A percentile compares a stretch with the other conserved stretches of the same genome.
These are phyloP conservation scores for Chiridota heheva DNA, from an alignment of 35 echinoderm and acorn worm genomes.

Conservation along the genomic window DNA sequence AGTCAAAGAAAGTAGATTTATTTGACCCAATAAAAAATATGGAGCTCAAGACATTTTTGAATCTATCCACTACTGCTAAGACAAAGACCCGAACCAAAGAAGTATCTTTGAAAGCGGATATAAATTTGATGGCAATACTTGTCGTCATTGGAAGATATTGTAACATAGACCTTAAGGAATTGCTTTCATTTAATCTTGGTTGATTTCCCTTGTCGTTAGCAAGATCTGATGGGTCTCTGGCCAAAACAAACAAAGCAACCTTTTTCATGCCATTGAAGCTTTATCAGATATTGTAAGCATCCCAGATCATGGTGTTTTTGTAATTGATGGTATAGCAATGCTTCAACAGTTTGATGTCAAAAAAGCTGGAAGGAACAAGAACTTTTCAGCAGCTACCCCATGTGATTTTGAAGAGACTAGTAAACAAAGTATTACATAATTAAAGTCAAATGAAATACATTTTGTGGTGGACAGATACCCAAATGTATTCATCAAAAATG, in stretches of 20 bases:
- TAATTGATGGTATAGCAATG: conserved; percentile 54
- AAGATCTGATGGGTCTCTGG: conserved; percentile 13
- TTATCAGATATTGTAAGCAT: conserved; percentile 22
- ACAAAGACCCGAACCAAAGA: conserved; percentile 49
- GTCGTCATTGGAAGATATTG: conserved; percentile 34
- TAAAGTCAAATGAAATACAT: conserved; percentile 45
- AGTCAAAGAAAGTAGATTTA: conserved; percentile 36
- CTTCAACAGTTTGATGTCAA: conserved; percentile 24
- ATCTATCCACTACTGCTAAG: conserved; percentile 18
- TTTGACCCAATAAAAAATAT: conserved; percentile 38
- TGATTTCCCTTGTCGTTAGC: conserved; percentile 35
- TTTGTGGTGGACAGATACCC: conserved; percentile 58
- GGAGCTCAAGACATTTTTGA: conserved; percentile 58
- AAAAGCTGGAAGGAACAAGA: conserved; percentile 18
- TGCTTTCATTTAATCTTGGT: conserved; percentile 35
- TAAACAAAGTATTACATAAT: conserved; percentile 4
- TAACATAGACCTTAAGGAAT: conserved; percentile 37
- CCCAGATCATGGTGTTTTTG: conserved; percentile 28
- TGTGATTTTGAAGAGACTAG: conserved; percentile 12
- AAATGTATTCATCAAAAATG: conserved; percentile 49
- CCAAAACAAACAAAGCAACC: conserved; percentile 54
- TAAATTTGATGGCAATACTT: conserved; percentile 49
- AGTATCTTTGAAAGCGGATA: conserved; percentile 38
- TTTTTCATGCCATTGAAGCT: conserved; percentile 35
- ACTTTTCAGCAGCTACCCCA: conserved; percentile 33